Evolutionary conservation across 1,140 invertebrate genomes (phyloP).

Genomic region (Forficula auricularia): DNA sequence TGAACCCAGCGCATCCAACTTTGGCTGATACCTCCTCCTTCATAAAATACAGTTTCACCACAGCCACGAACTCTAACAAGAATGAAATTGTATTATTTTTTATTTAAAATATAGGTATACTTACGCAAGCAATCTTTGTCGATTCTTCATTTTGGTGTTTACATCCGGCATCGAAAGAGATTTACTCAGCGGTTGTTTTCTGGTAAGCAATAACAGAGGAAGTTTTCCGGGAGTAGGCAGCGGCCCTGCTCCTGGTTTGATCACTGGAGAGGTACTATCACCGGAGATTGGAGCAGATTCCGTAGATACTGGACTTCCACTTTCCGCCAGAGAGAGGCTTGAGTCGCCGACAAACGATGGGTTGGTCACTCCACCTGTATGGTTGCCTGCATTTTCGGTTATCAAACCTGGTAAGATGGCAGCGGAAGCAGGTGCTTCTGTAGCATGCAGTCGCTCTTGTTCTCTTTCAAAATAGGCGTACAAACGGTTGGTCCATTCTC

Average conservation of each 20-base stretch:
- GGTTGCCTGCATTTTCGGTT: too few species aligned
- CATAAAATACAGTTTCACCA: too few species aligned
- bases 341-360: too few species aligned
- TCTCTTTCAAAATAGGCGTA: constrained; percentile 76
- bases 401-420: neutral
- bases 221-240: too few species aligned
- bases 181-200: constrained; percentile 47
- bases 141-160: constrained; percentile 48
- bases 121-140: constrained; percentile 47
- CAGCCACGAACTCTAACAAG: too few species aligned
- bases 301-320: neutral
- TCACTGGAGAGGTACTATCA: constrained; percentile 9
- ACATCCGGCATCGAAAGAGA: constrained; percentile 69
- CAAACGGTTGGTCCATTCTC: constrained; percentile 83
- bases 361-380: too few species aligned
- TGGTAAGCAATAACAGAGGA: constrained; percentile 24
- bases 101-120: too few species aligned
- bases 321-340: neutral
- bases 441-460: constrained; percentile 46
- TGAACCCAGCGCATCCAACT: too few species aligned
- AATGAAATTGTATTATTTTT: too few species aligned
- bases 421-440: neutral
- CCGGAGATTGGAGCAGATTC: constrained; percentile 8
- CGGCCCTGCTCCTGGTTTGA: too few species aligned
- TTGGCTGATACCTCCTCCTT: too few species aligned